Evolutionary conservation across 2,113 vertebrate species (phyloP).

Genomic region (Lutjanus erythropterus): DNA sequence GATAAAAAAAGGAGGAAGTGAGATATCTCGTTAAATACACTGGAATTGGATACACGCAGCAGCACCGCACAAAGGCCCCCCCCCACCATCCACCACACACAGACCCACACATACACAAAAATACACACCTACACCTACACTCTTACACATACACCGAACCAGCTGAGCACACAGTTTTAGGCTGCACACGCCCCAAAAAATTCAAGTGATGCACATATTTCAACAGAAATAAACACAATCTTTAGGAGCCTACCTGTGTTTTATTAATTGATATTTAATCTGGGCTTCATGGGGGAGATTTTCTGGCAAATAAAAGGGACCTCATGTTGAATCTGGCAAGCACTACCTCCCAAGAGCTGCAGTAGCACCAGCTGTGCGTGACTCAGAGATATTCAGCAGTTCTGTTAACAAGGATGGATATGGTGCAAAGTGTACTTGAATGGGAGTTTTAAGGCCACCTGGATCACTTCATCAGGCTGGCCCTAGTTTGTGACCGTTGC

Average conservation of each 20-base stretch:
- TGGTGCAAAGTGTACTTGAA: constrained; percentile 52
- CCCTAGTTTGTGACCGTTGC: constrained; percentile 14
- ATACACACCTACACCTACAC: constrained; percentile 15
- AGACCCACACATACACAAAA: constrained; percentile 16
- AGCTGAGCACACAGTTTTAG: constrained; percentile 46
- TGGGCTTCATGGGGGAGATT: constrained; percentile 36
- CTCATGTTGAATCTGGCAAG: constrained; percentile 72
- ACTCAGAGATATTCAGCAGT: constrained; percentile 56
- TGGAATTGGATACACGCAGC: constrained; percentile 76
- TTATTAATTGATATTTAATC: constrained; percentile 74
- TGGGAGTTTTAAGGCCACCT: constrained; percentile 30
- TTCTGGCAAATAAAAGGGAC: constrained; percentile 59
- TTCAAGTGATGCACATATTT: constrained; percentile 35
- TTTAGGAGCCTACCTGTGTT: constrained; percentile 54
- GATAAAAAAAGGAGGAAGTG: constrained; percentile 65
- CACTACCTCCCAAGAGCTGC: constrained; percentile 58
- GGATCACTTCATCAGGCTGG: constrained; percentile 26
- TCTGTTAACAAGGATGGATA: constrained; percentile 65
- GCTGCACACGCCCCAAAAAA: constrained; percentile 28
- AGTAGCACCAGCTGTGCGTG: constrained; percentile 67
- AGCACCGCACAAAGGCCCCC: constrained; percentile 41
- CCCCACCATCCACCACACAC: not conserved
- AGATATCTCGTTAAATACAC: constrained; percentile 80
- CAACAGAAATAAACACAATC: constrained; percentile 37
- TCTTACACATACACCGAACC: constrained; percentile 28